These are phyloP conservation scores for Drosophila kuntzei DNA, from an alignment of 2,888 invertebrate species.

Conservation along the genomic window DNA sequence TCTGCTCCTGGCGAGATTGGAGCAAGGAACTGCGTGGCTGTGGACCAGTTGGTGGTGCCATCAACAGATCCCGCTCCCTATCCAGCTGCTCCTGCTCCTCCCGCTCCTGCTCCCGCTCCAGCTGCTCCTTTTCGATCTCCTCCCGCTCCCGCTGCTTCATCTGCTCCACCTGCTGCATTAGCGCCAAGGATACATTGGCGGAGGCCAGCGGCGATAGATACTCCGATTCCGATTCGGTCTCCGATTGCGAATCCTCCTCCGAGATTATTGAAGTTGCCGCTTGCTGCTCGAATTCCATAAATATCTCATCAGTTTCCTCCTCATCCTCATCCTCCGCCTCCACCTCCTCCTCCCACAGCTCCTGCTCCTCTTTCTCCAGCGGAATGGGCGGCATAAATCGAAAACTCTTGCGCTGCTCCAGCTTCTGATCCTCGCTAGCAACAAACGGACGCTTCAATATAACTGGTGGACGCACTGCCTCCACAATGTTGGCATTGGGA, in stretches of 20 bases:
- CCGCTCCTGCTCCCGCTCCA: not conserved
- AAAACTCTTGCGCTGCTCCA: constrained; percentile 13
- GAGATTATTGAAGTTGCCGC: constrained; percentile 22
- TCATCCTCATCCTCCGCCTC: constrained; percentile 14
- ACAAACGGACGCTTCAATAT: constrained; percentile 32
- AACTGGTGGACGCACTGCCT: not conserved
- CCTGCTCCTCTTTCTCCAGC: constrained; percentile 3
- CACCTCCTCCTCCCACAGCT: constrained; percentile 1
- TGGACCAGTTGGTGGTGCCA: constrained; percentile 62
- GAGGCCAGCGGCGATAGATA: constrained; percentile 69
- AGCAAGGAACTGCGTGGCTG: constrained; percentile 46
- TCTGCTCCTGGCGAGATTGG: not conserved
- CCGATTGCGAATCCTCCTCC: constrained; percentile 12
- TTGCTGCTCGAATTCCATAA: constrained; percentile 54
- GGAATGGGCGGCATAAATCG: constrained; percentile 46
- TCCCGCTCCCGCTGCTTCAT: not conserved
- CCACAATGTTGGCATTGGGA: not conserved
- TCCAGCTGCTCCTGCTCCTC: not conserved
- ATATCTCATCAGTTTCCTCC: constrained; percentile 58
- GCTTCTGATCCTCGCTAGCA: not conserved
- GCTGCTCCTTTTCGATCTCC: not conserved
- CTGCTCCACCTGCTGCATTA: not conserved
- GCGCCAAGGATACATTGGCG: constrained; percentile 51
- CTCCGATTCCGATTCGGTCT: constrained; percentile 57
- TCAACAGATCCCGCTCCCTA: not conserved